Conservation (phyloP, 2,113 vertebrate species). For the Rhinogobius similis region DNA sequence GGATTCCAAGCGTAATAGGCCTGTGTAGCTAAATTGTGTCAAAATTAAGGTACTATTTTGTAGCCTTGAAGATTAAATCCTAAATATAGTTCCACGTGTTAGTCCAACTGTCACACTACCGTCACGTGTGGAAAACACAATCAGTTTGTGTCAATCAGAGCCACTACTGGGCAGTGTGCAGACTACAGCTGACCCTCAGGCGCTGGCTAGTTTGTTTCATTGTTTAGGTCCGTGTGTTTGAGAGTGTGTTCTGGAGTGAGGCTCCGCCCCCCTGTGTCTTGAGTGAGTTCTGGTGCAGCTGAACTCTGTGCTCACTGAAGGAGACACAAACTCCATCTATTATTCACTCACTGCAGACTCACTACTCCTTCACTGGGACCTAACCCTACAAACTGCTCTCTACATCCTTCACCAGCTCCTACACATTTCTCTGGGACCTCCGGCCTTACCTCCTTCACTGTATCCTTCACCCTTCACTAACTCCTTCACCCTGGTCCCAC, state of each 20-base stretch:
- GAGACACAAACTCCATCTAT: constrained; percentile 7
- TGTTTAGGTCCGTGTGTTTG: neutral
- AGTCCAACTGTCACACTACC: neutral
- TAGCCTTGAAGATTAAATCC: no score
- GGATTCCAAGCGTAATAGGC: no score
- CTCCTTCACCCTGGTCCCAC: neutral
- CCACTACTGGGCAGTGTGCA: neutral
- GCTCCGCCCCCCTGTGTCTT: neutral
- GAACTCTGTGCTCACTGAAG: constrained; percentile 9
- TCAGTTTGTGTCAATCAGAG: neutral
- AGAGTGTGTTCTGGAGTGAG: neutral
- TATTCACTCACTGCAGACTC: constrained; percentile 12
- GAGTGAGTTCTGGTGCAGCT: constrained; percentile 1
- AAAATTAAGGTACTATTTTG: no score
- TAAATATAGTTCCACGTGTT: no score
- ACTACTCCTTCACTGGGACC: neutral
- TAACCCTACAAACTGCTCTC: neutral
- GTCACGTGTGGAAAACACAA: neutral
- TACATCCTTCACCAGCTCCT: neutral
- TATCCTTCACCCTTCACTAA: neutral
- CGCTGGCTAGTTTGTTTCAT: neutral
- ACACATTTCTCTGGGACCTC: neutral
- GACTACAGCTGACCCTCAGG: neutral
- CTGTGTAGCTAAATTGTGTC: no score
- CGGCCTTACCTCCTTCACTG: neutral